These are phyloP conservation scores for Megatriorchis doriae DNA, from an alignment of 2,113 vertebrate species.

Conservation along the genomic window DNA sequence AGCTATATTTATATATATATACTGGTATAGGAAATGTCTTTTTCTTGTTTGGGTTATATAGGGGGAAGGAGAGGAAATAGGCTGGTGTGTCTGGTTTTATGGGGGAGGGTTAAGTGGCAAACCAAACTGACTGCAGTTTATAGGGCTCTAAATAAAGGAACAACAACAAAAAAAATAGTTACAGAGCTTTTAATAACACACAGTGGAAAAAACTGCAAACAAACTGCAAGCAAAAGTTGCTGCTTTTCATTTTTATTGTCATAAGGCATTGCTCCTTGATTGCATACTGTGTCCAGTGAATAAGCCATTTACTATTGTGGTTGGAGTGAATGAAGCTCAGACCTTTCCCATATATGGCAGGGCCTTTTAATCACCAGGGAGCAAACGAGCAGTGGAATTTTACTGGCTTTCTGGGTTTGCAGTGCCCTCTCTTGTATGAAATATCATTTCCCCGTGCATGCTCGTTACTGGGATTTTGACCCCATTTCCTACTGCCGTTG, in stretches of 20 bases:
- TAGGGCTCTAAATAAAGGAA: background rate
- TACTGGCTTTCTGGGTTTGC: slow-evolving; percentile 23
- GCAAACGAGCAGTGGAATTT: slow-evolving; percentile 33
- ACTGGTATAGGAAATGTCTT: background rate
- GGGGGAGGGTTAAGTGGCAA: background rate
- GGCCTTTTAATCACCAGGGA: slow-evolving; percentile 44
- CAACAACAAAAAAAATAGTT: background rate
- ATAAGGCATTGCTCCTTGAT: background rate
- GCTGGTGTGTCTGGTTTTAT: background rate
- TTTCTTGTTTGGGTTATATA: background rate
- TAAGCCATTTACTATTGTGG: slow-evolving; percentile 4
- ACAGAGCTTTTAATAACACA: background rate
- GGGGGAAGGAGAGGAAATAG: background rate
- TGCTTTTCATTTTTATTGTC: background rate
- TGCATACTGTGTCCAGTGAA: slow-evolving; percentile 15
- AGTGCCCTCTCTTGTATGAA: slow-evolving; percentile 49
- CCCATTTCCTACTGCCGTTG: background rate
- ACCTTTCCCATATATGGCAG: slow-evolving; percentile 66
- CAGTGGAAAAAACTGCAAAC: background rate
- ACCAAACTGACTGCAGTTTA: background rate
- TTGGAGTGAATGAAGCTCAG: slow-evolving; percentile 24
- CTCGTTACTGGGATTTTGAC: background rate
- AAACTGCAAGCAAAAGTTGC: background rate
- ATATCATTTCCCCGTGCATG: background rate
- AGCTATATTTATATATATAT: background rate